Conservation (phyloP, 2,797 vertebrate species). For the Heliangelus exortis region DNA sequence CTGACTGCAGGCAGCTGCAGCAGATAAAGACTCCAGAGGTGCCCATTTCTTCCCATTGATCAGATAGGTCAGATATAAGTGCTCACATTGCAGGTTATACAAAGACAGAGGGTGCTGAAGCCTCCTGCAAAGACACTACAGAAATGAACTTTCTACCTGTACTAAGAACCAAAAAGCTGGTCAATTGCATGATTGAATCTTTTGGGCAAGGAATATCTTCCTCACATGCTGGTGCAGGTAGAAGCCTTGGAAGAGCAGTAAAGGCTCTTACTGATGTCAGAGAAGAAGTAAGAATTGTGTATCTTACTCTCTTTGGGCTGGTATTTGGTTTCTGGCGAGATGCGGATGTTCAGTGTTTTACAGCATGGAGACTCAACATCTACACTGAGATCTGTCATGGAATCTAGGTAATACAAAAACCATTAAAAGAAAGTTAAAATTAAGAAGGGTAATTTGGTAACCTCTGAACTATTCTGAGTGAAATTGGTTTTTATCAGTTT, state of each 20-base stretch:
- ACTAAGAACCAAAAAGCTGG: background rate
- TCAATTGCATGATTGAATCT: background rate
- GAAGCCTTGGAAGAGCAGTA: background rate
- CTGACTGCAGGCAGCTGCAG: background rate
- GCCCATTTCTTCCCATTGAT: background rate
- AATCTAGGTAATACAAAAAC: background rate
- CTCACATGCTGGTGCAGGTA: background rate
- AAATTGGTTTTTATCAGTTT: constrained; percentile 33
- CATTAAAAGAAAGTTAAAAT: background rate
- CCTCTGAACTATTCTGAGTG: background rate
- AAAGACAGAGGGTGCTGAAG: background rate
- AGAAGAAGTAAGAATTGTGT: background rate
- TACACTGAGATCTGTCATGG: background rate
- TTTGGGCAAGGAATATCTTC: background rate
- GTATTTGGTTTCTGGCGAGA: background rate
- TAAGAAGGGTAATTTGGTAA: background rate
- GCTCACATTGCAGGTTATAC: background rate
- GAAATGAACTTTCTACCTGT: background rate
- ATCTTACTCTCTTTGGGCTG: background rate
- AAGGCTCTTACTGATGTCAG: background rate
- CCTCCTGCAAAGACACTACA: background rate
- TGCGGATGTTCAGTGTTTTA: background rate
- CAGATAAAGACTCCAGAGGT: background rate
- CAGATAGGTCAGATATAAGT: background rate
- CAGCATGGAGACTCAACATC: background rate